Evolutionary conservation across 1,140 invertebrate genomes (phyloP), one percentile per base, ranked within the genome.

Genomic region (Onthophagus taurus): DNA sequence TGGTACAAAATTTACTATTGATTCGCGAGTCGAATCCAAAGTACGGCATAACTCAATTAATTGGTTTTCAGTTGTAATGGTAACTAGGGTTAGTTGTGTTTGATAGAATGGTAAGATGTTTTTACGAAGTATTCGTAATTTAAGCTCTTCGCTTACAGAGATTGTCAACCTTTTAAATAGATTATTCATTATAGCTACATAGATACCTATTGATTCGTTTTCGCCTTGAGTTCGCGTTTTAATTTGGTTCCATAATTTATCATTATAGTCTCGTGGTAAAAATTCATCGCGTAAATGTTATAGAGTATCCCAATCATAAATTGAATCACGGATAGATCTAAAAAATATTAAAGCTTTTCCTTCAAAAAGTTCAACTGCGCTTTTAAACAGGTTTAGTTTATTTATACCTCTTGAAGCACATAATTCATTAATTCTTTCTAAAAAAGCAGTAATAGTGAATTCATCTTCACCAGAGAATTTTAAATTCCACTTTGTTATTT

Each of bases 241-340:
- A 29, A 60, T 58, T 49, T 61, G 52, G 2, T 49, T 29, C 43
- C 60, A 52, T 12, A 61, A 46, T 17, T 52, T 37, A 13, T 62
- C 58, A 44, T 61, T 54, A 31, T 53, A 58, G 42, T 50, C 44
- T 3, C 26, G 11, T 24, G 38, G 42, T 8, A 49, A 31, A 42
- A 50, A 53, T 42, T 53, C 43, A n/a, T 7, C 26, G 23, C 14
- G 9, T 41, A 2, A 41, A 14, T 5, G 38, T 24, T 6, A 13
- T 19, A 37, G 13, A 9, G 35, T 11, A 37, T 37, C 35, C 35
- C 35, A 37, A 9, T 41, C 26, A 4, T 4, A 11, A 14, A 41
- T n/a, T n/a, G n/a, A n/a, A n/a, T n/a, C n/a, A n/a, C n/a, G n/a
- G n/a, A n/a, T n/a, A n/a, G n/a, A n/a, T n/a, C n/a, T n/a, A n/a